Evolutionary conservation across 2,888 invertebrate genomes (phyloP).

Genomic region (Eutolmus rufibarbis): DNA sequence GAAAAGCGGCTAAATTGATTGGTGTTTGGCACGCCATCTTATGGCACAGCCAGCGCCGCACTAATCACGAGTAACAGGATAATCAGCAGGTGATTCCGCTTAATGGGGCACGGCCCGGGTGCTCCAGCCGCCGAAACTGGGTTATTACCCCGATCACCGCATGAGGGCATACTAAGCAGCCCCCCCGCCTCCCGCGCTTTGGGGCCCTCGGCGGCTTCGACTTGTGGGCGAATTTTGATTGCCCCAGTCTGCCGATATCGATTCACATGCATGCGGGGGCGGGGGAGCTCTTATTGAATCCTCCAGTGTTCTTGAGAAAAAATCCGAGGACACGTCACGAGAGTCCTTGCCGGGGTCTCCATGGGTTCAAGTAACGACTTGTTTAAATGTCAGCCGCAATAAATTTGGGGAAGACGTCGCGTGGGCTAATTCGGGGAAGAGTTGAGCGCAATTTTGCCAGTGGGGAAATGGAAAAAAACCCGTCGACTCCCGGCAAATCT

Average conservation of each 20-base stretch:
- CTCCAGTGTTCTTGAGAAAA: background rate
- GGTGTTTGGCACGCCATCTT: constrained; percentile 32
- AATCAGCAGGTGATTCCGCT: constrained; percentile 41
- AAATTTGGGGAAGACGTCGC: background rate
- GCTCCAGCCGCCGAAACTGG: constrained; percentile 1
- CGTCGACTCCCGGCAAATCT: background rate
- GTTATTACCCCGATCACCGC: constrained; percentile 1
- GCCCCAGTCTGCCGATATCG: background rate
- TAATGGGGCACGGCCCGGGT: constrained; percentile 16
- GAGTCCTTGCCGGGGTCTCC: background rate
- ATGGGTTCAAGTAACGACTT: background rate
- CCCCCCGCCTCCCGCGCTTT: background rate
- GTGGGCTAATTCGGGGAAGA: background rate
- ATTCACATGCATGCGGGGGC: background rate
- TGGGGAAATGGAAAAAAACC: background rate
- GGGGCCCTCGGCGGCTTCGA: background rate
- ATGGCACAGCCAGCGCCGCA: constrained; percentile 9
- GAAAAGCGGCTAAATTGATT: constrained; percentile 30
- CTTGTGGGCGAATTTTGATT: constrained; percentile 3
- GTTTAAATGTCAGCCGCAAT: constrained; percentile 15
- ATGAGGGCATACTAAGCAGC: background rate
- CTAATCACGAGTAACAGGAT: constrained; percentile 42
- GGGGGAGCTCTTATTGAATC: background rate
- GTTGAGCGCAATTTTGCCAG: background rate
- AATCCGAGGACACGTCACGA: background rate